Conservation (phyloP, 2,113 vertebrate genomes). For the Crotalus horridus region DNA sequence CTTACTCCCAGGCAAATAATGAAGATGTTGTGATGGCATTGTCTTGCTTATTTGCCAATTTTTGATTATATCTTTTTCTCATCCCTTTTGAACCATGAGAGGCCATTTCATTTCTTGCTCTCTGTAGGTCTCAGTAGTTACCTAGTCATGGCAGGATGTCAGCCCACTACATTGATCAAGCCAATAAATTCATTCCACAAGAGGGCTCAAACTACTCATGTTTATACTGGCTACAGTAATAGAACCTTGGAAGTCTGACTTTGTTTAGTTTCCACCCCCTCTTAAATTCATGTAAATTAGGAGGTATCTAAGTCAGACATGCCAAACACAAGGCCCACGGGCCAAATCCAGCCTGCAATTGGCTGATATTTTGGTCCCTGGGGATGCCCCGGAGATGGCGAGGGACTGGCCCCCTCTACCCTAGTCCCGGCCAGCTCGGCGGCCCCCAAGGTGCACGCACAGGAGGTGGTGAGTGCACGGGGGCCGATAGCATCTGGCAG, state of each 20-base stretch:
- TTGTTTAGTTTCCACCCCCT: not conserved
- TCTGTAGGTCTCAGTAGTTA: not conserved
- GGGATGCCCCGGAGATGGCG: no score
- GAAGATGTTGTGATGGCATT: not conserved
- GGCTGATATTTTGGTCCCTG: no score
- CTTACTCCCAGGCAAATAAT: not conserved
- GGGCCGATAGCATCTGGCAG: no score
- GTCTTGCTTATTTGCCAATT: not conserved
- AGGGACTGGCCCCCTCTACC: no score
- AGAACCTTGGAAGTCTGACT: not conserved
- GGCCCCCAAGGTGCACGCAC: no score
- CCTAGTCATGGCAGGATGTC: not conserved
- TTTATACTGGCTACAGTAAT: not conserved
- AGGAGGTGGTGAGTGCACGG: no score
- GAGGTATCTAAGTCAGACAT: not conserved
- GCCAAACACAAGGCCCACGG: no score
- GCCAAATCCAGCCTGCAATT: no score
- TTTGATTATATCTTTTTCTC: not conserved
- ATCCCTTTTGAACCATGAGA: not conserved
- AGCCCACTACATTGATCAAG: not conserved
- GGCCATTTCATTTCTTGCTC: not conserved
- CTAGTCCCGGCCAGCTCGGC: no score
- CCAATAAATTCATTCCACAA: not conserved
- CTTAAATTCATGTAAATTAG: not conserved
- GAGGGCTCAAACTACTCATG: not conserved